Percentiles rank a stretch among this genome's conserved stretches.
These are phyloP conservation scores for Fundulus diaphanus DNA, from an alignment of 2,797 vertebrate species.

Conservation along the genomic window DNA sequence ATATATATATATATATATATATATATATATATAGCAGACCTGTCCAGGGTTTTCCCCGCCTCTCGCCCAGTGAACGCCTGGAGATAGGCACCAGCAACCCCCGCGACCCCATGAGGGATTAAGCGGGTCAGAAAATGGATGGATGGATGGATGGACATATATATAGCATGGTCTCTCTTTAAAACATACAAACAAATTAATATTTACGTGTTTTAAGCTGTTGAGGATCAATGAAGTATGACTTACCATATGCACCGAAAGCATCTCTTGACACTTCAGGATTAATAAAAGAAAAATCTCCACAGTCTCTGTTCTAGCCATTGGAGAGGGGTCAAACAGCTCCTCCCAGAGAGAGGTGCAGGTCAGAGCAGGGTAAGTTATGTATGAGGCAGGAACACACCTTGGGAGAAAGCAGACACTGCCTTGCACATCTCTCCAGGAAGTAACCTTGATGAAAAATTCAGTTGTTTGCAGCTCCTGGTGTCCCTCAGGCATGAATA, in stretches of 20 bases:
- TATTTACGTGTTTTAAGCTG: background rate
- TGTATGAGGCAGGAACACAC: conserved; percentile 74
- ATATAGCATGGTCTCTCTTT: background rate
- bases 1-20: background rate
- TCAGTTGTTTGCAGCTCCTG: conserved; percentile 82
- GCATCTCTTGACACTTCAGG: conserved; percentile 20
- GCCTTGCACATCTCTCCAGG: conserved; percentile 79
- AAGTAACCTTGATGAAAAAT: conserved; percentile 85
- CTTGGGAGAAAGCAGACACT: conserved; percentile 65
- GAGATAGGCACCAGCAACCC: no score
- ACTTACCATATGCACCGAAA: background rate
- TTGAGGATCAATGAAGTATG: background rate
- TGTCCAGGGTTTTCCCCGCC: no score
- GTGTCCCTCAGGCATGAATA: conserved; percentile 84
- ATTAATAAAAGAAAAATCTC: conserved; percentile 56
- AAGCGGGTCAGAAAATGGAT: no score
- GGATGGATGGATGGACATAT: no score
- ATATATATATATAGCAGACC: no score
- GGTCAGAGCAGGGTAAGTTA: conserved; percentile 77
- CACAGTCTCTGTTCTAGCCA: conserved; percentile 42
- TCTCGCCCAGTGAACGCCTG: no score
- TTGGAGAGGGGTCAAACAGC: conserved; percentile 67
- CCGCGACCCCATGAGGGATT: no score
- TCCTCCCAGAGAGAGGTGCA: conserved; percentile 62
- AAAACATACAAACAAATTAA: background rate